A percentile compares a stretch with the other conserved stretches of the same genome.
Conservation (phyloP, 2,113 vertebrate species). For the Seriola dumerili region DNA sequence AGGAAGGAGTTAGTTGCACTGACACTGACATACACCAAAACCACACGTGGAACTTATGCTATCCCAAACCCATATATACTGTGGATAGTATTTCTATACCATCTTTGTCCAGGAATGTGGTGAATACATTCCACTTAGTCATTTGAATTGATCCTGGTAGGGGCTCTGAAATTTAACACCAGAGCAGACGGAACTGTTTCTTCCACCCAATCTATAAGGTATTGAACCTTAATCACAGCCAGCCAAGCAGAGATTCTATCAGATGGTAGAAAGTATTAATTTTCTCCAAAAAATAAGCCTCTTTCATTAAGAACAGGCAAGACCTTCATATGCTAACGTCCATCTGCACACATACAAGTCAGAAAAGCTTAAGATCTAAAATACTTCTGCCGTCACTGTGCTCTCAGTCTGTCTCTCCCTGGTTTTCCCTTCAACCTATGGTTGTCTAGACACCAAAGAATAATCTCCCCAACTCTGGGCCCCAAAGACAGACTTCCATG, state of each 20-base stretch:
- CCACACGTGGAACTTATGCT: slow-evolving; percentile 13
- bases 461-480: slow-evolving; percentile 60
- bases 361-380: slow-evolving; percentile 42
- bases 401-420: slow-evolving; percentile 27
- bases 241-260: slow-evolving; percentile 39
- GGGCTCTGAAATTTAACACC: slow-evolving; percentile 55
- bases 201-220: slow-evolving; percentile 28
- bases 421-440: slow-evolving; percentile 39
- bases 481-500: slow-evolving; percentile 61
- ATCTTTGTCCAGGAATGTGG: slow-evolving; percentile 64
- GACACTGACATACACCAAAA: slow-evolving; percentile 11
- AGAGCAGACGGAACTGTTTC: slow-evolving; percentile 39
- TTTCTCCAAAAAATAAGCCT: slow-evolving; percentile 50
- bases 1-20: slow-evolving; percentile 18
- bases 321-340: slow-evolving; percentile 32
- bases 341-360: slow-evolving; percentile 37
- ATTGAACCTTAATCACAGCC: slow-evolving; percentile 39
- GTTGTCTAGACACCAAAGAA: slow-evolving; percentile 68
- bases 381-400: slow-evolving; percentile 30
- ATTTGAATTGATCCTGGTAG: slow-evolving; percentile 61
- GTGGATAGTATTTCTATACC: slow-evolving; percentile 48
- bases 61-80: slow-evolving; percentile 14
- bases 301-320: slow-evolving; percentile 53
- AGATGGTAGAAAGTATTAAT: slow-evolving; percentile 37
- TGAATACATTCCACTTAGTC: slow-evolving; percentile 56